phyloP scores from a whole-genome alignment of 2,797 vertebrate genomes.

The Remorina albescens region DNA sequence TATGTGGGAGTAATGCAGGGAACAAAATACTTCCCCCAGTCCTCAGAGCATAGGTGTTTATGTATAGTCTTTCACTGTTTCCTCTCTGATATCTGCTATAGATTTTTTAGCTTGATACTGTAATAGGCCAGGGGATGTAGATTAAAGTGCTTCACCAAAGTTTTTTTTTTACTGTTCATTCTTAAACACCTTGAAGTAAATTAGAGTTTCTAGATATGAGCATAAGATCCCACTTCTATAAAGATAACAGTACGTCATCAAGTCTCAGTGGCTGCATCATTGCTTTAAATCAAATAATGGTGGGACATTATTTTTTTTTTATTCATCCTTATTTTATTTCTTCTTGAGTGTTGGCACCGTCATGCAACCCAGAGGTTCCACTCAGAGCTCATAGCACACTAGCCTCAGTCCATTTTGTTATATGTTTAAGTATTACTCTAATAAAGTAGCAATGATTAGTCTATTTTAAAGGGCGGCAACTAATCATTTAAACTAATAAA shows the following conservation, averaged over 20 bases:
- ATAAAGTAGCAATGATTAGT: not conserved
- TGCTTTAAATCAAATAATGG: constrained; percentile 58
- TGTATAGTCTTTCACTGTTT: constrained; percentile 17
- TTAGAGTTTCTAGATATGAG: not conserved
- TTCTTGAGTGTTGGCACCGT: no score
- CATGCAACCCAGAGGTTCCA: no score
- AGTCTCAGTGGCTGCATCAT: constrained; percentile 60
- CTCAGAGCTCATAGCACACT: not conserved
- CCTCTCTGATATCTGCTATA: constrained; percentile 43
- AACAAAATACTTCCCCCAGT: not conserved
- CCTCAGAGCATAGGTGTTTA: constrained; percentile 6
- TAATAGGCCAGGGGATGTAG: constrained; percentile 16
- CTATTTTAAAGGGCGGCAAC: not conserved
- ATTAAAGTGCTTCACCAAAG: constrained; percentile 18
- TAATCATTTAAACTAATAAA: not conserved
- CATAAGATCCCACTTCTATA: not conserved
- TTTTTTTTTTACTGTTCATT: constrained; percentile 3
- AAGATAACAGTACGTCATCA: not conserved
- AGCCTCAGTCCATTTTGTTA: not conserved
- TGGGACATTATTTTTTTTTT: constrained; percentile 34
- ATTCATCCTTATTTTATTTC: constrained; percentile 36
- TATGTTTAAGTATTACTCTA: not conserved
- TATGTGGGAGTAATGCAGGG: constrained; percentile 9
- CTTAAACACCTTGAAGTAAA: not conserved
- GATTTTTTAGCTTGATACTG: constrained; percentile 34